A percentile compares a stretch with the other conserved stretches of the same genome.
Evolutionary conservation across 2,888 invertebrate genomes (phyloP).

Genomic region (Hartigia nigra): DNA sequence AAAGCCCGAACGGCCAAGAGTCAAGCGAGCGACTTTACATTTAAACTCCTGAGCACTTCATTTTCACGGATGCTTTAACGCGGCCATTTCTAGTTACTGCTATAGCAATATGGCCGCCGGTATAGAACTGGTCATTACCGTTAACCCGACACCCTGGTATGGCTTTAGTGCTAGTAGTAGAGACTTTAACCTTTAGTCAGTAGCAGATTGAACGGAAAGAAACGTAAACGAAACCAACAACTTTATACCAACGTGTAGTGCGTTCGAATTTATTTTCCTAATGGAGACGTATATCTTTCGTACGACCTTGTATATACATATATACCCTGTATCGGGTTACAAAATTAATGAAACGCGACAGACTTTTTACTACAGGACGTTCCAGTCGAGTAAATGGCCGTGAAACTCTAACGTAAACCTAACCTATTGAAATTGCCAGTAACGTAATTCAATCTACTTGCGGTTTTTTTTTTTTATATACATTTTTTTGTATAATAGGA

Average conservation of each 20-base stretch:
- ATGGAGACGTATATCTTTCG: not conserved
- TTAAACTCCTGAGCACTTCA: not conserved
- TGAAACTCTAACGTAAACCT: not conserved
- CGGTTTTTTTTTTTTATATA: too few relatives aligned
- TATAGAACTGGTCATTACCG: not conserved
- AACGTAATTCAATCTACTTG: not conserved
- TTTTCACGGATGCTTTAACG: not conserved
- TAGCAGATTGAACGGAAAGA: not conserved
- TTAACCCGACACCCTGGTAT: not conserved
- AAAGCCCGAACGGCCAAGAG: too few relatives aligned
- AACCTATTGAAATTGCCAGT: not conserved
- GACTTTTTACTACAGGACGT: not conserved
- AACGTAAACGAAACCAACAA: not conserved
- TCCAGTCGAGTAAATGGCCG: not conserved
- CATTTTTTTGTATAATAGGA: not conserved
- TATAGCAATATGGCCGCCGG: not conserved
- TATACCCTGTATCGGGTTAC: not conserved
- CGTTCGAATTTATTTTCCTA: not conserved
- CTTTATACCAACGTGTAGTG: too few relatives aligned
- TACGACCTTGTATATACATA: not conserved
- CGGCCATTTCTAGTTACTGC: not conserved
- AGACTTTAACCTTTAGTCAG: not conserved
- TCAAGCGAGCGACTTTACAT: not conserved
- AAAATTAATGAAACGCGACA: not conserved
- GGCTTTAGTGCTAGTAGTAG: not conserved